These are phyloP conservation scores for Alligator sinensis DNA, from an alignment of 2,113 vertebrate species.

Conservation along the genomic window DNA sequence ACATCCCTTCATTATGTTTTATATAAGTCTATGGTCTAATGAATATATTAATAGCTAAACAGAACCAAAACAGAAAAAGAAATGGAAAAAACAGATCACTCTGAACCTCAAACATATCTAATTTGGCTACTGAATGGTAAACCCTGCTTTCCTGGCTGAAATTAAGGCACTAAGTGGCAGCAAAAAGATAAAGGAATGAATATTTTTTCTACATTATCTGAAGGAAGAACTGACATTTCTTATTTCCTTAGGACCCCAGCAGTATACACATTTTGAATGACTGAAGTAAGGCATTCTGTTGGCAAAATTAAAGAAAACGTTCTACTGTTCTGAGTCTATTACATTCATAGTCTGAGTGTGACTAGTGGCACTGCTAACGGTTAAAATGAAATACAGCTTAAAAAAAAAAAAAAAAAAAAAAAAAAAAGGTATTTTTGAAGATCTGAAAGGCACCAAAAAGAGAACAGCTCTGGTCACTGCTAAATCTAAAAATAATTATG, in stretches of 20 bases:
- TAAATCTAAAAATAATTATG: constrained; percentile 73
- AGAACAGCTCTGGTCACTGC: constrained; percentile 77
- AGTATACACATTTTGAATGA: constrained; percentile 71
- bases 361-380: constrained; percentile 67
- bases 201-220: constrained; percentile 36
- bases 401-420: too few species aligned
- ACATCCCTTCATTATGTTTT: constrained; percentile 72
- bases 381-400: not conserved
- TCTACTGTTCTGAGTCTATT: constrained; percentile 78
- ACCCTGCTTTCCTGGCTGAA: constrained; percentile 81
- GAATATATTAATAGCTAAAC: constrained; percentile 70
- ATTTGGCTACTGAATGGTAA: constrained; percentile 77
- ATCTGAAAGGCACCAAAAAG: constrained; percentile 82
- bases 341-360: constrained; percentile 81
- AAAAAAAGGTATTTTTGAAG: constrained; percentile 48
- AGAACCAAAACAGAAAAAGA: constrained; percentile 27
- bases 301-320: constrained; percentile 78
- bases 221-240: constrained; percentile 36
- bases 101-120: constrained; percentile 68
- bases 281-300: constrained; percentile 84
- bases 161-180: constrained; percentile 86
- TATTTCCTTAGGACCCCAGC: constrained; percentile 63
- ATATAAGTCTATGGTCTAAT: constrained; percentile 69
- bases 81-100: constrained; percentile 41
- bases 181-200: constrained; percentile 74